phyloP scores from a whole-genome alignment of 2,888 invertebrate species.

The Acanthopleura granulata region DNA sequence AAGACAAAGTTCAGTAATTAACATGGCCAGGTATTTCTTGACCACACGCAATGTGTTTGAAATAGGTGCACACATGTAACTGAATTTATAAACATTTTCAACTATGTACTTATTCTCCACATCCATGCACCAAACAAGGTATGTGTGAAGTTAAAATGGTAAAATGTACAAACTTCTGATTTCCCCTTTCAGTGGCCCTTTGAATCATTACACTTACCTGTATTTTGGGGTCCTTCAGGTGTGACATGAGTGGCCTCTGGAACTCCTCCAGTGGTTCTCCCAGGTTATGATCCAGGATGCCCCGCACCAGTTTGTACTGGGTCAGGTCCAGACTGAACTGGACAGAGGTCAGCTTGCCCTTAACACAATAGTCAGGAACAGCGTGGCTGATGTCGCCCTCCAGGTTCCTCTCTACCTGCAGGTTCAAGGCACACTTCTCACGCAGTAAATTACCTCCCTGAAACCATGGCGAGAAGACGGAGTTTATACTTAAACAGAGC shows the following conservation, averaged over 20 bases:
- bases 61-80: no score
- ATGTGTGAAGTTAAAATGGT: no score
- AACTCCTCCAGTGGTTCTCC: constrained; percentile 82
- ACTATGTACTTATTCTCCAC: no score
- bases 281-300: constrained; percentile 89
- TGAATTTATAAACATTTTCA: no score
- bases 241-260: constrained; percentile 60
- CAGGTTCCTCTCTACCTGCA: constrained; percentile 87
- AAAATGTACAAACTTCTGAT: no score
- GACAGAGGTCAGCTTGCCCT: constrained; percentile 87
- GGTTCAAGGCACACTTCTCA: constrained; percentile 79
- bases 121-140: no score
- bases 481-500: not conserved
- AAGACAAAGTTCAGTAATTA: no score
- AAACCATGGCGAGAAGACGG: constrained; percentile 6
- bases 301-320: constrained; percentile 89
- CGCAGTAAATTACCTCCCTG: constrained; percentile 74
- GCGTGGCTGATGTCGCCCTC: constrained; percentile 74
- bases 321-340: constrained; percentile 84
- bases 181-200: no score
- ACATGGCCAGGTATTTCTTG: no score
- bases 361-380: constrained; percentile 85
- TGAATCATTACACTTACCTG: constrained; percentile 51
- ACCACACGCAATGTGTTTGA: no score
- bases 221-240: constrained; percentile 71